Evolutionary conservation across 1,140 invertebrate genomes (phyloP), one percentile per base, ranked within the genome.

Genomic region (Atopsyche davidsoni): DNA sequence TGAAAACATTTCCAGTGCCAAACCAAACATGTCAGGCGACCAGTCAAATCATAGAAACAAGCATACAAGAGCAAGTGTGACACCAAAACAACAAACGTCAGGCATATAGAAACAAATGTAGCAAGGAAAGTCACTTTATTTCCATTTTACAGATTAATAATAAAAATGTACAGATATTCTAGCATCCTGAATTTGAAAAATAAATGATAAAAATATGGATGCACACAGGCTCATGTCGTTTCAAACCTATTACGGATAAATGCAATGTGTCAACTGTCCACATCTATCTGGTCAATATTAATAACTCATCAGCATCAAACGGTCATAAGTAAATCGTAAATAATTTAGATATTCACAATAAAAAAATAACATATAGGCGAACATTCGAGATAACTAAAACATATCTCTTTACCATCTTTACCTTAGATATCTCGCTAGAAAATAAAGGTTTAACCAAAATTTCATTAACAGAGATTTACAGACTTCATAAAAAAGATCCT

Each of bases 51-150:
- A 57, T 57, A 57, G 43, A 58, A 55, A 51, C 57, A 58, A 58
- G 57, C 57, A 51, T 55, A 55, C 52, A 55, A 54, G 53, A 54
- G 53, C 52, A 55, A 58, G 64, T 65, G 67, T 68, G 67, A 67
- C 69, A 68, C 70, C 70, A 66, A 68, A 65, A 68, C 68, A 65
- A 64, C 64, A 65, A 68, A 71, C 70, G 70, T 72, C 70, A 69
- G 70, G 68, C 66, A 72, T 67, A 70, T 70, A 70, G 67, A 72
- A 59, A 69, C 63, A 64, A 67, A 57, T 47, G 47, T 49, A 50
- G 53, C 57, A 62, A 54, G 54, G 51, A 56, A 59, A 59, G 50
- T 56, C 53, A 55, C 53, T 59, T 59, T 59, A 56, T 59, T 59
- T 56, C 51, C 57, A 59, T 48, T 51, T 55, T 55, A 47, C 39